These are phyloP conservation scores for Acinonyx jubatus DNA, from an alignment of 2,113 vertebrate genomes.

Conservation along the genomic window DNA sequence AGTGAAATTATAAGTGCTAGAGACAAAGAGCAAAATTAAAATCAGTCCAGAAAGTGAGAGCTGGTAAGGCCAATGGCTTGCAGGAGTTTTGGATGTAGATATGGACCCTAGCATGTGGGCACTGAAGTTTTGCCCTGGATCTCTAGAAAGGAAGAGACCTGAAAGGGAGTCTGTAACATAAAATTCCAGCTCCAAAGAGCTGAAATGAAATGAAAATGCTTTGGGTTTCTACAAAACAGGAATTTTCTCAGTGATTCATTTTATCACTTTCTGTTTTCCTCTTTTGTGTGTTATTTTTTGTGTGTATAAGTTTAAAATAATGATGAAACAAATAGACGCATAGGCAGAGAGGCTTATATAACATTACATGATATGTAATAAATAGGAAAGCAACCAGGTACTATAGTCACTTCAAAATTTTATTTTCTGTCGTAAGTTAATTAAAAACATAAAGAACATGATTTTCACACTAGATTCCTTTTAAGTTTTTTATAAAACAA, in stretches of 20 bases:
- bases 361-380: background rate
- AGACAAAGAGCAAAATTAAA: constrained; percentile 1
- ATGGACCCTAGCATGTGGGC: background rate
- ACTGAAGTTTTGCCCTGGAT: background rate
- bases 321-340: background rate
- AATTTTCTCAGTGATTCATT: background rate
- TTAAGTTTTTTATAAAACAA: background rate
- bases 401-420: background rate
- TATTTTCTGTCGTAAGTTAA: background rate
- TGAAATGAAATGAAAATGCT: background rate
- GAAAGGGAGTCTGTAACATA: background rate
- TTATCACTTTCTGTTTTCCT: background rate
- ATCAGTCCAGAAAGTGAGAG: background rate
- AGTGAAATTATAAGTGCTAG: background rate
- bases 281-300: background rate
- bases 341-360: background rate
- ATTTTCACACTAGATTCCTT: background rate
- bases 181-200: background rate
- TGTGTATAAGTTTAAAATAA: background rate
- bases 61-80: background rate
- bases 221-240: background rate
- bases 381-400: background rate
- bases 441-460: background rate
- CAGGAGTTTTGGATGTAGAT: background rate
- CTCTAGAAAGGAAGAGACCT: background rate